Conservation (phyloP, 64 coral and sea anemone genomes). For the Dendronephthya gigantea region DNA sequence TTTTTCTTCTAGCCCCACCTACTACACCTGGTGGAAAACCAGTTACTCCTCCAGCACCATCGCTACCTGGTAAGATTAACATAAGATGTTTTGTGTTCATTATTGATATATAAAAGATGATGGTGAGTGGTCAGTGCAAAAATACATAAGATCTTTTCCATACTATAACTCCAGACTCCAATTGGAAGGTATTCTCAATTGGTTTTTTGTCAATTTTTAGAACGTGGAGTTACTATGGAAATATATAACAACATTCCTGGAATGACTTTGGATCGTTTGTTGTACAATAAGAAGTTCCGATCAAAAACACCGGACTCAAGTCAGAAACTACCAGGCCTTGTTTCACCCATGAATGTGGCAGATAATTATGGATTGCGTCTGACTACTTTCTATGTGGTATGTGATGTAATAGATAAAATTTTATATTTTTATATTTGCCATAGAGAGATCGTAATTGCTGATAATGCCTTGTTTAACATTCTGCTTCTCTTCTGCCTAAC, state of each 20-base stretch:
- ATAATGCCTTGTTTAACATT: too few species aligned
- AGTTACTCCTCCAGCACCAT: not conserved
- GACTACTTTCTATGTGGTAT: not conserved
- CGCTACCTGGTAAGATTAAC: not conserved
- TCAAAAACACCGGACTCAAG: not conserved
- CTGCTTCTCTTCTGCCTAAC: too few species aligned
- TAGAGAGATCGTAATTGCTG: too few species aligned
- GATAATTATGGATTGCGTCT: slow-evolving; percentile 1
- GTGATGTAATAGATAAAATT: too few species aligned
- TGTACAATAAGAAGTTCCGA: not conserved
- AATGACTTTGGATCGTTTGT: not conserved
- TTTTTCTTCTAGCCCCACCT: not conserved
- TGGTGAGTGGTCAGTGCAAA: too few species aligned
- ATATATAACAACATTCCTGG: not conserved
- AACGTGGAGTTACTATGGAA: not conserved
- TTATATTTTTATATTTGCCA: too few species aligned
- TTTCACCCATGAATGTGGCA: not conserved
- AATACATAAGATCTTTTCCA: not conserved
- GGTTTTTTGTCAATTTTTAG: not conserved
- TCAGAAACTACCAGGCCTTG: not conserved
- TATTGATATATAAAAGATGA: too few species aligned
- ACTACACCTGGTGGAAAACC: not conserved
- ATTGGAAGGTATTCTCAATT: not conserved
- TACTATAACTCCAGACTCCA: too few species aligned
- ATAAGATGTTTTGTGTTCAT: too few species aligned